Evolutionary conservation across 2,113 vertebrate genomes (phyloP), one percentile per base, ranked within the genome.

Genomic region (Engystomops pustulosus): DNA sequence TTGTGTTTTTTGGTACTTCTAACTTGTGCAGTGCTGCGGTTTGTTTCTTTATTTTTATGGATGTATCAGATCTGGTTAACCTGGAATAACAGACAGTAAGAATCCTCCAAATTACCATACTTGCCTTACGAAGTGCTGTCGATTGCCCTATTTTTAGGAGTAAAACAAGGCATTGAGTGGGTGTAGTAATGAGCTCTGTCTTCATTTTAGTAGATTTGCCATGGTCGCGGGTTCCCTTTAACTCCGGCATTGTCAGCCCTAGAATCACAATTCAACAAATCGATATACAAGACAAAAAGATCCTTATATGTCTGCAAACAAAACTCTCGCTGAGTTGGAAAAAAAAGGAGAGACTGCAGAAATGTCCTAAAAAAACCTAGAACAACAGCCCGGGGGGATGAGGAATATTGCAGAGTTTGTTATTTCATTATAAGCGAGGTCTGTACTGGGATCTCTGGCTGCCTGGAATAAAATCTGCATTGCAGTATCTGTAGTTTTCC

Each of bases 391-490:
- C 27, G 44, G 14, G 70, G 70, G 69, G n/a, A 47, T 8, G 23
- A 74, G 41, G 70, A 49, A 74, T 49, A 74, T 74, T 49, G 70
- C 41, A 47, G 70, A 27, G 70, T 74, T 30, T 74, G 70, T 74
- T 74, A 47, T 74, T 74, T 32, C 70, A 49, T 47, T 74, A 45
- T 25, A 45, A 45, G 38, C 69, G n/a, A 23, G 23, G 69, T 15
- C 69, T 72, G 69, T 45, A 47, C 69, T 45, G 69, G 69, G 69
- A 72, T 72, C 38, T 72, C 69, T 72, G n/a, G 45, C 69, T 72
- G 69, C 69, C 38, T 72, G 69, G 69, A 44, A 74, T 49, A 74
- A 74, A 47, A 74, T 49, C 70, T 74, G 70, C 70, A 74, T 74
- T 74, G 70, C 70, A 30, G 70, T 49, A 38, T 49, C 41, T 74